A percentile compares a stretch with the other conserved stretches of the same genome.
These are phyloP conservation scores for Esox niger DNA, from an alignment of 2,113 vertebrate species.

Conservation along the genomic window DNA sequence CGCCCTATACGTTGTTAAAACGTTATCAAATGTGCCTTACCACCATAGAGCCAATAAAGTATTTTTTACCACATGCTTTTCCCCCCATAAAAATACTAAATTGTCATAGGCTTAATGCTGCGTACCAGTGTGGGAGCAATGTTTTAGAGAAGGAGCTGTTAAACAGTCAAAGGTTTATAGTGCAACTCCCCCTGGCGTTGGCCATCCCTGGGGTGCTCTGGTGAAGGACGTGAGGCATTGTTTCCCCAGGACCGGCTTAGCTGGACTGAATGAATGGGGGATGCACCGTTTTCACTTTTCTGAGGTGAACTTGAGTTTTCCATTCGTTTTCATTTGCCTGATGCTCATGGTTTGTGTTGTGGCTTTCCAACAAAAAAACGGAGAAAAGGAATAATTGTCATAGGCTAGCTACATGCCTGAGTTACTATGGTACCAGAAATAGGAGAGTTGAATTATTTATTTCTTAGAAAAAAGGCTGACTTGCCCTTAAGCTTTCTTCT, in stretches of 20 bases:
- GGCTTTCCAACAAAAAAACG: background rate
- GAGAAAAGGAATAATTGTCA: too few relatives aligned
- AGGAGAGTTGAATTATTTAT: too few relatives aligned
- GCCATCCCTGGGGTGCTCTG: constrained; percentile 21
- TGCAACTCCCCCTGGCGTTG: constrained; percentile 8
- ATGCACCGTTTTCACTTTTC: background rate
- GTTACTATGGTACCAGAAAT: too few relatives aligned
- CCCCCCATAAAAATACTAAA: too few relatives aligned
- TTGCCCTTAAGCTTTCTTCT: too few relatives aligned
- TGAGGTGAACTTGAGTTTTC: background rate
- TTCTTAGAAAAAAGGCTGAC: too few relatives aligned
- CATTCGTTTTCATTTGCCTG: constrained; percentile 11
- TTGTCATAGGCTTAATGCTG: constrained; percentile 6
- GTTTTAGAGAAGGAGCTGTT: constrained; percentile 27
- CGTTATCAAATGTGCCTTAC: too few relatives aligned
- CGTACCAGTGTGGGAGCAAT: constrained; percentile 22
- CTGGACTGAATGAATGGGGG: background rate
- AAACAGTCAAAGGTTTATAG: constrained; percentile 27
- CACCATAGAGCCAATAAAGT: too few relatives aligned
- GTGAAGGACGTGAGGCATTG: constrained; percentile 27
- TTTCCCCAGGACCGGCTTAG: constrained; percentile 29
- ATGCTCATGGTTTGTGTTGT: background rate
- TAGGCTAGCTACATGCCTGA: too few relatives aligned
- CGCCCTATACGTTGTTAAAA: too few relatives aligned
- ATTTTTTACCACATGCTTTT: too few relatives aligned